Conservation (phyloP, 2,113 vertebrate genomes). For the Ginglymostoma cirratum region DNA sequence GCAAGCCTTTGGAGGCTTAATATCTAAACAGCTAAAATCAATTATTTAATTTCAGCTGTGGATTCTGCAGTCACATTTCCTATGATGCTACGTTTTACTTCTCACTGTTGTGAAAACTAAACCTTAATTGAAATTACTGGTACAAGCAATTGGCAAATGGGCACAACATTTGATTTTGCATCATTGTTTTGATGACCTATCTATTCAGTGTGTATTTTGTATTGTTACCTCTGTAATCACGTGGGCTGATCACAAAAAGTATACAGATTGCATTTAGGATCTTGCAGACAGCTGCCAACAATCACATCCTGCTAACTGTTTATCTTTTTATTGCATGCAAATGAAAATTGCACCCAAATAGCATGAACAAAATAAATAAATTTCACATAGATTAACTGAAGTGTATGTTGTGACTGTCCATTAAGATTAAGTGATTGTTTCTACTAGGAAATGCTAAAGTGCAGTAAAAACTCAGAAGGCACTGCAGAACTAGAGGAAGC, state of each 20-base stretch:
- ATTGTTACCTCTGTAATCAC: not conserved
- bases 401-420: not conserved
- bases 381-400: not conserved
- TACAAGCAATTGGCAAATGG: not conserved
- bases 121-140: not conserved
- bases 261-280: not conserved
- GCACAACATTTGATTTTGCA: not conserved
- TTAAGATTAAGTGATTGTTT: conserved; percentile 22
- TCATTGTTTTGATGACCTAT: not conserved
- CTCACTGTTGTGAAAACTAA: not conserved
- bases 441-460: conserved; percentile 81
- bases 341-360: not conserved
- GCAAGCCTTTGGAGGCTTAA: not conserved
- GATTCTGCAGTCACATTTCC: not conserved
- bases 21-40: not conserved
- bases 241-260: not conserved
- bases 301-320: not conserved
- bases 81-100: not conserved
- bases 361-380: not conserved
- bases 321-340: not conserved
- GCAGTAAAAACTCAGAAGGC: conserved; percentile 74
- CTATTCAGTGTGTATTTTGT: not conserved
- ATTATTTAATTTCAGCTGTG: not conserved
- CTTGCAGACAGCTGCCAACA: not conserved
- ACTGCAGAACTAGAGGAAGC: conserved; percentile 78